Percentiles rank a stretch among this genome's conserved stretches.
These are phyloP conservation scores for Episyrphus balteatus DNA, from an alignment of 1,140 invertebrate species.

Conservation along the genomic window DNA sequence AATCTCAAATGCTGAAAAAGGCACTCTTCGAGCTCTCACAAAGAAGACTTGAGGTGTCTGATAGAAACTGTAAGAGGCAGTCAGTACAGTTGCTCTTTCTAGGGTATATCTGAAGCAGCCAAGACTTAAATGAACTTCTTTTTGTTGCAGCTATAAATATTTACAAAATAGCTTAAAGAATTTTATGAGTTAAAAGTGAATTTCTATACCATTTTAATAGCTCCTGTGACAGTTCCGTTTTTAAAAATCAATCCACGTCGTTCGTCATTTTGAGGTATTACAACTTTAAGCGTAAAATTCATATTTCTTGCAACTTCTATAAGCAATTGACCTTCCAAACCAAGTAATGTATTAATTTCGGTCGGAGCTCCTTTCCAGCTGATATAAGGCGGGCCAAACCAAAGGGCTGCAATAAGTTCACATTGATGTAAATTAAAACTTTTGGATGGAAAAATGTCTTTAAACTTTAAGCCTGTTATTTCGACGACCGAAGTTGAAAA, in stretches of 20 bases:
- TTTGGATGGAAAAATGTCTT: conserved; percentile 5
- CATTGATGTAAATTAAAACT: conserved; percentile 5
- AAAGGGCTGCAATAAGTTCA: conserved; percentile 1
- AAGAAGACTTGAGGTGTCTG: background rate
- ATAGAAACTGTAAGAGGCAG: conserved; percentile 4
- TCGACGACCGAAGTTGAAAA: conserved; percentile 10
- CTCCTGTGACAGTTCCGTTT: conserved; percentile 25
- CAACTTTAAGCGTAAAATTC: conserved; percentile 20
- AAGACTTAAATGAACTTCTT: conserved; percentile 5
- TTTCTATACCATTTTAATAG: conserved; percentile 18
- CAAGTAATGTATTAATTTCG: background rate
- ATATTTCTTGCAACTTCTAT: conserved; percentile 15
- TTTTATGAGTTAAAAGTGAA: too few species aligned
- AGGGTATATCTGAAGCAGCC: conserved; percentile 7
- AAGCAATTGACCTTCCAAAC: conserved; percentile 22
- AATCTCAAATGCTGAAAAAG: too few species aligned
- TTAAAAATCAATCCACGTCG: conserved; percentile 15
- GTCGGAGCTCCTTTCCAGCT: background rate
- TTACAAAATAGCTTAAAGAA: too few species aligned
- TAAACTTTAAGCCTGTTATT: background rate
- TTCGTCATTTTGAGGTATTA: conserved; percentile 5
- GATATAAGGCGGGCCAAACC: conserved; percentile 1
- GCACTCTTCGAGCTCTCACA: too few species aligned
- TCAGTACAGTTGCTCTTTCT: conserved; percentile 2
- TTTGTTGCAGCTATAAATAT: conserved; percentile 3